These are phyloP conservation scores for Blastomussa wellsi DNA, from an alignment of 92 coral and sea anemone genomes.

Conservation along the genomic window DNA sequence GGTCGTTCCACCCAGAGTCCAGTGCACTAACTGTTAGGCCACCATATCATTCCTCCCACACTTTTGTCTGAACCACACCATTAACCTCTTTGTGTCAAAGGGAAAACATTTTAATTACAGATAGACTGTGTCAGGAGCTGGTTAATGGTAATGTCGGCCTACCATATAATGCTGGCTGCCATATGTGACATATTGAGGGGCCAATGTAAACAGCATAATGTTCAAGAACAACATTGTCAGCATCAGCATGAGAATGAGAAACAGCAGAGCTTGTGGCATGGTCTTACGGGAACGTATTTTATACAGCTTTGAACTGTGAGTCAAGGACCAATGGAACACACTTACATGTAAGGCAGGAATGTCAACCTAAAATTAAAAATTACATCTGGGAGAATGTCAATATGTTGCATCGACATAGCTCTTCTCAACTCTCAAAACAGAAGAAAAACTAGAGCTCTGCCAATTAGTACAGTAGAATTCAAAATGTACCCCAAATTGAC, in stretches of 20 bases:
- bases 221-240: conserved; percentile 89
- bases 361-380: too few species aligned
- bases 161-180: conserved; percentile 90
- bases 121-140: not conserved
- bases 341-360: too few species aligned
- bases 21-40: too few species aligned
- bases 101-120: not conserved
- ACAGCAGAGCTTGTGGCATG: conserved; percentile 92
- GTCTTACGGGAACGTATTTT: conserved; percentile 91
- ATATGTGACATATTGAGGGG: conserved; percentile 96
- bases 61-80: too few species aligned
- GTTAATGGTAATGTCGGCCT: not conserved
- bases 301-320: conserved; percentile 62
- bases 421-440: too few species aligned
- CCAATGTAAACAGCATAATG: conserved; percentile 85
- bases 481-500: too few species aligned
- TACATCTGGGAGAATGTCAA: too few species aligned
- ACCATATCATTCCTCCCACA: too few species aligned
- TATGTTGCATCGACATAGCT: too few species aligned
- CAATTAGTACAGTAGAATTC: too few species aligned
- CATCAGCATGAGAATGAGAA: conserved; percentile 91
- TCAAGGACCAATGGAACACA: conserved; percentile 28
- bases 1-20: too few species aligned
- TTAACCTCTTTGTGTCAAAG: not conserved
- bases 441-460: too few species aligned